Base-by-base conservation (phyloP, 1,140 invertebrate species). In the Nylanderia fulva region DNA sequence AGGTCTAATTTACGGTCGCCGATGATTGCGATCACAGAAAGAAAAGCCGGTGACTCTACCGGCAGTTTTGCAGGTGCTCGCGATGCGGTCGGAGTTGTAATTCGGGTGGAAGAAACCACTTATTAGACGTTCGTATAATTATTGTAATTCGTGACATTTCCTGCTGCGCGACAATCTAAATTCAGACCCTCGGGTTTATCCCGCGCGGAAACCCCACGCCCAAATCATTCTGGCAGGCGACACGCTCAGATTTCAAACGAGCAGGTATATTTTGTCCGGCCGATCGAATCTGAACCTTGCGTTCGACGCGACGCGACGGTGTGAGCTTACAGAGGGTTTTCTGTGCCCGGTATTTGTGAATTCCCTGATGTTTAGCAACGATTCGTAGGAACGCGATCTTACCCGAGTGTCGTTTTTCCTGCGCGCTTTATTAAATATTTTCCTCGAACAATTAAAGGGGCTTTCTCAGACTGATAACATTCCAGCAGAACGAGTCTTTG, bases 41-140 rank as follows among this genome's bases (percentile, higher is more conserved):
- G 45, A 72, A 68, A 18, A 27, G 45, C 45, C 36, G 36, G 45
- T 39, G 33, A 68, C 66, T 36, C 52, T 42, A 24, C 6, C 64
- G 18, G 48, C n/a, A 33, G 76, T 76, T 80, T 71, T 52, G 64
- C 77, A 82, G 66, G 66, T 82, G 77, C 39, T n/a, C 52, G 18
- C 52, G 36, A 36, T 33, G 18, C 52, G 36, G 36, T 64, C 42
- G 36, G 60, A 39, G 52, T 48, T 66, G 74, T 80, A 84, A 84
- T 84, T 84, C n/a, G 24, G 61, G 27, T 24, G 45, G 63, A 80
- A 77, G 72, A 66, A 84, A 84, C 83, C 83, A 52, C 58, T 84
- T 82, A 82, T 85, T 85, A 80, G 75, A 64, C 45, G 84, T 36
- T 56, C 48, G 63, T 66, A 63, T 85, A 85, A 85, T 85, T 85